Base-by-base conservation (phyloP, 2,113 vertebrate species). In the Forbesichthys papilliferus region DNA sequence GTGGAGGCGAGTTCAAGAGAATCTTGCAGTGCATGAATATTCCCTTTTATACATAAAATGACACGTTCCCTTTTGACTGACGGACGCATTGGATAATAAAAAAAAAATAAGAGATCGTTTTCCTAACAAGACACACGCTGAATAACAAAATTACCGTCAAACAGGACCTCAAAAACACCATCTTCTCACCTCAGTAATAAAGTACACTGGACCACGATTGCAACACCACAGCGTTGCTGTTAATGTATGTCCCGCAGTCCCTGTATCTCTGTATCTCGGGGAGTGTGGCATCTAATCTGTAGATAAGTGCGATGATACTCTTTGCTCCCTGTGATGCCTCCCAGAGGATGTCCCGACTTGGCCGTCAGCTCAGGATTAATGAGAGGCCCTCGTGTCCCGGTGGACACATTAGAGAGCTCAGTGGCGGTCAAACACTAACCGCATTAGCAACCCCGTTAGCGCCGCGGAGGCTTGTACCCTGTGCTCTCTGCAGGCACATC, bases 331-430 rank as follows among this genome's bases (percentile, higher is more conserved):
- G 84, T 87, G 90, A 85, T 87, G 87, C 86, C 80, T 94, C 95
- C 90, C 93, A 66, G 51, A 91, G 94, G 95, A 94, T 82, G 89
- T 74, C 79, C 92, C 92, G 92, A 93, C 94, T 94, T 94, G 93
- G 92, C 94, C 93, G 94, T 94, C 95, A 95, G 93, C 93, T 88
- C 93, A 95, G 94, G 96, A 96, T 96, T 98, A 96, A 98, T 97
- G 98, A 96, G 94, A 92, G 92, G 75, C 85, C 84, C 57, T 3
- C 57, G 54, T 9, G 75, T 96, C 95, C 94, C 94, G 54, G 88
- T 89, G 94, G 95, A 94, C 91, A 87, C 91, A 93, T 93, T 93
- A 93, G 93, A 70, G 91, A 93, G 94, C 92, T 85, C 71, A 91
- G 91, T 79, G 90, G 77, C 87, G 80, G 93, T 94, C 91, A 89